A percentile compares a stretch with the other conserved stretches of the same genome.
These are phyloP conservation scores for Nemapogon koenigi DNA, from an alignment of 2,888 invertebrate species.

Conservation along the genomic window DNA sequence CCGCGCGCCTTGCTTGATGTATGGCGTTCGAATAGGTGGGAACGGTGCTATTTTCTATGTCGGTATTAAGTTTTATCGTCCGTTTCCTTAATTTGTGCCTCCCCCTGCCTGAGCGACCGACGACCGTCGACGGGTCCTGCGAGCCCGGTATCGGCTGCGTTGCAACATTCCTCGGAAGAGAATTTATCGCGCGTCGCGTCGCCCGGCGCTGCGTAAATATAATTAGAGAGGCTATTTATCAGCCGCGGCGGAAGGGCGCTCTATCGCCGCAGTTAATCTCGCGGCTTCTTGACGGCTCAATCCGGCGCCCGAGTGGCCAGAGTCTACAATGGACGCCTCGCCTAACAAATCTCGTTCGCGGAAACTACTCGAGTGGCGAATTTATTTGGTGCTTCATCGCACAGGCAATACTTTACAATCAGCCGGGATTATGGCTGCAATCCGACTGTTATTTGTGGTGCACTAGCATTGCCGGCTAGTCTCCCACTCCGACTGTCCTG, in stretches of 20 bases:
- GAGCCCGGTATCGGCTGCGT: too few relatives aligned
- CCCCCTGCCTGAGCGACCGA: too few relatives aligned
- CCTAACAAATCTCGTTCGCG: constrained; percentile 11
- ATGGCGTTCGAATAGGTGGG: too few relatives aligned
- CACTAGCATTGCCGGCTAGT: constrained; percentile 16
- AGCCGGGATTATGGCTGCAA: constrained; percentile 24
- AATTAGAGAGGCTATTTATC: constrained; percentile 62
- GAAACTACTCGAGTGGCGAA: constrained; percentile 20
- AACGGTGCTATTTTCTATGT: too few relatives aligned
- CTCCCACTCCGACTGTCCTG: constrained; percentile 20
- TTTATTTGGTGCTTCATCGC: constrained; percentile 21
- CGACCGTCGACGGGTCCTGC: too few relatives aligned
- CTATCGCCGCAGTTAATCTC: constrained; percentile 55
- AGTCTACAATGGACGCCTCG: constrained; percentile 1
- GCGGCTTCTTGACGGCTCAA: constrained; percentile 49
- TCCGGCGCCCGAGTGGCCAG: constrained; percentile 30
- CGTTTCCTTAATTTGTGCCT: too few relatives aligned
- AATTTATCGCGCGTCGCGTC: constrained; percentile 53
- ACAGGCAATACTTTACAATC: constrained; percentile 36
- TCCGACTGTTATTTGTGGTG: constrained; percentile 24
- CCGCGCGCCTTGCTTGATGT: too few relatives aligned
- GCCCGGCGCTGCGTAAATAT: constrained; percentile 59
- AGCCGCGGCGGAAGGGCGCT: constrained; percentile 55
- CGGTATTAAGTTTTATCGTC: too few relatives aligned
- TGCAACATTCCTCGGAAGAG: constrained; percentile 39